A percentile compares a stretch with the other conserved stretches of the same genome.
Evolutionary conservation across 2,797 vertebrate species (phyloP).

Genomic region (Platyrinchus mystaceus): DNA sequence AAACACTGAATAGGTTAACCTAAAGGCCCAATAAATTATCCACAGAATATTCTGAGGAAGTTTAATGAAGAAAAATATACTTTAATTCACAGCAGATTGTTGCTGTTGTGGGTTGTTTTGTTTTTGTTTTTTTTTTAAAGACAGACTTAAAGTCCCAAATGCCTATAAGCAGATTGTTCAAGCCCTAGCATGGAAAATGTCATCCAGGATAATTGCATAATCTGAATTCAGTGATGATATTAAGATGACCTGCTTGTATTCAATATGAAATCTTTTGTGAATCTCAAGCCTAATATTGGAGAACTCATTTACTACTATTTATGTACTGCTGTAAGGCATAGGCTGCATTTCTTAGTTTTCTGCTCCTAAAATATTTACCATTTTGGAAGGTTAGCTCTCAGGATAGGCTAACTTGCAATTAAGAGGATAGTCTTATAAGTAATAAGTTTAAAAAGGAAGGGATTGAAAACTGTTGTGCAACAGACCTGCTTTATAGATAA

Average conservation of each 20-base stretch:
- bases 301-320: not conserved
- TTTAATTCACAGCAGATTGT: not conserved
- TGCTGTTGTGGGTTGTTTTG: not conserved
- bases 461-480: not conserved
- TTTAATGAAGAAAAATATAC: slow-evolving; percentile 29
- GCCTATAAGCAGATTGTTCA: not conserved
- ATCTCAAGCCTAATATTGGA: not conserved
- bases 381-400: not conserved
- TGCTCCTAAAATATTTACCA: not conserved
- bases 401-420: slow-evolving; percentile 27
- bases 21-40: not conserved
- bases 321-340: not conserved
- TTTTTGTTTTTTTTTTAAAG: not conserved
- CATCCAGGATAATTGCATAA: not conserved
- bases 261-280: not conserved
- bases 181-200: not conserved
- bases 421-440: not conserved
- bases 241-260: not conserved
- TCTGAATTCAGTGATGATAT: not conserved
- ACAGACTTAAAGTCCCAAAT: not conserved
- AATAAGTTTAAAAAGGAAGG: not conserved
- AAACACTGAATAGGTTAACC: not conserved
- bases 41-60: not conserved
- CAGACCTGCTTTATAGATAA: not conserved
- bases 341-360: not conserved